Evolutionary conservation across 2,888 invertebrate species (phyloP).

Genomic region (Leptinotarsa rubiginosa): DNA sequence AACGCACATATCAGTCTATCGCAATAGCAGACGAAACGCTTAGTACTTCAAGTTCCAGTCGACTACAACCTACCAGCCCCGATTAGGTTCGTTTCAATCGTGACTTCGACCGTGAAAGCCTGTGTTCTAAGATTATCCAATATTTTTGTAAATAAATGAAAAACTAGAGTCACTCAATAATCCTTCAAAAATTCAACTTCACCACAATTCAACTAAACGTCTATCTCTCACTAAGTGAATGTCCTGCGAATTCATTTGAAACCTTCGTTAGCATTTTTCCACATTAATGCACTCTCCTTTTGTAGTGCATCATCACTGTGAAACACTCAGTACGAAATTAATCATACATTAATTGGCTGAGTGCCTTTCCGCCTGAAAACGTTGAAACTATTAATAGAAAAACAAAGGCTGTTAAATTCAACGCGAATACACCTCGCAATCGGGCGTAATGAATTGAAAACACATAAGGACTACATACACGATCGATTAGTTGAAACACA

Average conservation of each 20-base stretch:
- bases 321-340: conserved; percentile 15
- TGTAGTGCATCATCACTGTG: conserved; percentile 2
- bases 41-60: too few species aligned
- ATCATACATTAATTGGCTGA: conserved; percentile 20
- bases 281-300: conserved; percentile 1
- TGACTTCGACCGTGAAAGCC: too few species aligned
- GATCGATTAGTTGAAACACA: neutral
- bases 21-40: too few species aligned
- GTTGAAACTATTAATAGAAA: conserved; percentile 17
- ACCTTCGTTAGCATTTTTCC: conserved; percentile 1
- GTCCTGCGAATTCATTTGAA: neutral
- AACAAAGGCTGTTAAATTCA: conserved; percentile 13
- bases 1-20: too few species aligned
- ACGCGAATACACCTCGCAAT: conserved; percentile 13
- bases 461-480: neutral
- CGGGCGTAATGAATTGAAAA: conserved; percentile 7
- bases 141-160: too few species aligned
- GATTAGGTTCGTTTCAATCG: too few species aligned
- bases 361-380: conserved; percentile 16
- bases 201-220: too few species aligned
- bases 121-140: too few species aligned
- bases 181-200: too few species aligned
- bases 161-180: too few species aligned
- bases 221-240: too few species aligned
- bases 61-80: too few species aligned